phyloP scores from a whole-genome alignment of 2,888 invertebrate species.

The Drosophila rellima region DNA sequence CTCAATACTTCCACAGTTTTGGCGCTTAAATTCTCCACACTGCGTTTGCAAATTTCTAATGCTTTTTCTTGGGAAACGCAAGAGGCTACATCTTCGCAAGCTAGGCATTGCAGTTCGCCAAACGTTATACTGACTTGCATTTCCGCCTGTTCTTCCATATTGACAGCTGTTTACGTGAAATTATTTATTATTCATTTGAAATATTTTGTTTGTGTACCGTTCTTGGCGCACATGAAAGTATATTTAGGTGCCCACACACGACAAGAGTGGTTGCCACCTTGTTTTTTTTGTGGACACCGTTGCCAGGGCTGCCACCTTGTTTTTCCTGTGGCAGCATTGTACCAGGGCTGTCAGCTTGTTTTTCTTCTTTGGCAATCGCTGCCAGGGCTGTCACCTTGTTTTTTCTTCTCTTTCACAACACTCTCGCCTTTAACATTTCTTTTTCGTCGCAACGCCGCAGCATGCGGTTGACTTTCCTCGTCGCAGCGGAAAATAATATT shows the following conservation, averaged over 20 bases:
- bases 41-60: slow-evolving; percentile 41
- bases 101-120: slow-evolving; percentile 45
- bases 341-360: no score
- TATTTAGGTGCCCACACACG: no score
- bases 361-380: no score
- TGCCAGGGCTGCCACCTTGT: no score
- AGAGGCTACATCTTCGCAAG: slow-evolving; percentile 35
- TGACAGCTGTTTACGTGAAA: not conserved
- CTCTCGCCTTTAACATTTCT: no score
- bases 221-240: no score
- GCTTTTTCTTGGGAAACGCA: slow-evolving; percentile 39
- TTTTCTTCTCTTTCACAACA: no score
- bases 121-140: slow-evolving; percentile 33
- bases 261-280: no score
- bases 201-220: slow-evolving; percentile 11
- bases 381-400: no score
- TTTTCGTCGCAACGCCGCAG: slow-evolving; percentile 20
- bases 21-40: slow-evolving; percentile 22
- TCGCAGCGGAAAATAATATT: not conserved
- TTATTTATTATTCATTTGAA: not conserved
- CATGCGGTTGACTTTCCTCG: not conserved
- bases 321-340: no score
- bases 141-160: slow-evolving; percentile 12
- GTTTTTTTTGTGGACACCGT: no score
- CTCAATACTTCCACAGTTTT: slow-evolving; percentile 42